phyloP scores from a whole-genome alignment of 2,113 vertebrate species.

The Bos javanicus region DNA sequence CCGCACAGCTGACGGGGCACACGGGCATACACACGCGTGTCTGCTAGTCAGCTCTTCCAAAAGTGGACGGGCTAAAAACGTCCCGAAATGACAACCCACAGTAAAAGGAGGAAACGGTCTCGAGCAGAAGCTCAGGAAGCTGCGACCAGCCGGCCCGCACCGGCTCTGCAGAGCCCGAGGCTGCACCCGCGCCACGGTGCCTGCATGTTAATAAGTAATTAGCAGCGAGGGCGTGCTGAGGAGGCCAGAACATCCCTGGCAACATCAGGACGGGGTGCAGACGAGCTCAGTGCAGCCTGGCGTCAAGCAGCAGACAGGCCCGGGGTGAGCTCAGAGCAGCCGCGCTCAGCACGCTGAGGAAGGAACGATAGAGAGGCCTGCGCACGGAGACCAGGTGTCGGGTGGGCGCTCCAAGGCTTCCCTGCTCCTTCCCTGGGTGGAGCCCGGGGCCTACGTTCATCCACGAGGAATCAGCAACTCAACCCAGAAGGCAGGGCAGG shows the following conservation, averaged over 20 bases:
- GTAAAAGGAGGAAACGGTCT: not conserved
- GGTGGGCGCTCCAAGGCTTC: not conserved
- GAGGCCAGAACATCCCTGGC: not conserved
- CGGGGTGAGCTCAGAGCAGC: fast-evolving
- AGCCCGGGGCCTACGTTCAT: fast-evolving
- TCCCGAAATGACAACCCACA: not conserved
- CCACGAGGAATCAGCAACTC: fast-evolving
- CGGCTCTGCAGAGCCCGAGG: not conserved
- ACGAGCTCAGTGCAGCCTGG: not conserved
- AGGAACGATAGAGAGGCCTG: fast-evolving
- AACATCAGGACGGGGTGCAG: not conserved
- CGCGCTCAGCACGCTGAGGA: fast-evolving
- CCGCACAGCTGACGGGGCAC: not conserved
- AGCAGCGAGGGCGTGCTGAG: not conserved
- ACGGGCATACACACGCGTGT: fast-evolving
- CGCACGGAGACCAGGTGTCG: fast-evolving
- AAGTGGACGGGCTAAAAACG: not conserved
- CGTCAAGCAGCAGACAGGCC: not conserved
- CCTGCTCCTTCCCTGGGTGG: not conserved
- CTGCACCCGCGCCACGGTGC: not conserved
- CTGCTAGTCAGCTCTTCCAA: not conserved
- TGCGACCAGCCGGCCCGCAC: fast-evolving
- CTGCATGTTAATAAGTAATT: constrained; percentile 38
- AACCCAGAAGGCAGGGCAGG: fast-evolving
- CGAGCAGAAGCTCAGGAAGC: not conserved